Conservation (phyloP, 92 coral and sea anemone genomes). For the Ricordea florida region DNA sequence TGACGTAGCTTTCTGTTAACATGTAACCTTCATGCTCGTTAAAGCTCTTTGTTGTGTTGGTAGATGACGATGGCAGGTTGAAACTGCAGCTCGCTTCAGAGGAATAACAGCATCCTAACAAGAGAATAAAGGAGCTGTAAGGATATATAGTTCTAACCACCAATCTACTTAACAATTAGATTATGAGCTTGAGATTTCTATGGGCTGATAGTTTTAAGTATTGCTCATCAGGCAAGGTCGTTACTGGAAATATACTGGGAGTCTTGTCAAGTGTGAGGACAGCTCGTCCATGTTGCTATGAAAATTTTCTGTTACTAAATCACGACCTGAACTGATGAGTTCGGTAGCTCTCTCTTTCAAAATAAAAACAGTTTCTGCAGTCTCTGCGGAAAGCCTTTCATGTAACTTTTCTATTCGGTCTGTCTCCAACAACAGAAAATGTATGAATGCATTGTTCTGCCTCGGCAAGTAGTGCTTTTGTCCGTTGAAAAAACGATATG, state of each 20-base stretch:
- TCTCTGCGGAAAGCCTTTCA: constrained; percentile 69
- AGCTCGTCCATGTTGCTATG: constrained; percentile 51
- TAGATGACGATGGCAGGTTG: too few relatives aligned
- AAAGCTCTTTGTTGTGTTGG: too few relatives aligned
- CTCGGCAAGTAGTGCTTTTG: constrained; percentile 58
- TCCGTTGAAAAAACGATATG: constrained; percentile 39
- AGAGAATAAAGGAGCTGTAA: too few relatives aligned
- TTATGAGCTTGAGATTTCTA: too few relatives aligned
- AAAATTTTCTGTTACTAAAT: constrained; percentile 52
- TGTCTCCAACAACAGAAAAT: constrained; percentile 21
- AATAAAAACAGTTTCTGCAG: constrained; percentile 61
- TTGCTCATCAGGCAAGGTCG: too few relatives aligned
- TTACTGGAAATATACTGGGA: constrained; percentile 23
- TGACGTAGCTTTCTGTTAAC: too few relatives aligned
- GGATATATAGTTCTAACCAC: too few relatives aligned
- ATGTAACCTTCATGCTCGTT: too few relatives aligned
- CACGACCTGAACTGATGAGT: constrained; percentile 13
- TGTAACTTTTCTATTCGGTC: constrained; percentile 45
- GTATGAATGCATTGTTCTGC: constrained; percentile 57
- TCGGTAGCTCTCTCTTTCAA: constrained; percentile 58
- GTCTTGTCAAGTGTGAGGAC: constrained; percentile 9
- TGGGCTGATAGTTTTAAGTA: too few relatives aligned
- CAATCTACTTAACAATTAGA: too few relatives aligned
- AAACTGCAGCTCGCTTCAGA: too few relatives aligned
- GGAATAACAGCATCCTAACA: too few relatives aligned